Conservation (phyloP, 2,888 invertebrate genomes). For the Campoletis raptor region DNA sequence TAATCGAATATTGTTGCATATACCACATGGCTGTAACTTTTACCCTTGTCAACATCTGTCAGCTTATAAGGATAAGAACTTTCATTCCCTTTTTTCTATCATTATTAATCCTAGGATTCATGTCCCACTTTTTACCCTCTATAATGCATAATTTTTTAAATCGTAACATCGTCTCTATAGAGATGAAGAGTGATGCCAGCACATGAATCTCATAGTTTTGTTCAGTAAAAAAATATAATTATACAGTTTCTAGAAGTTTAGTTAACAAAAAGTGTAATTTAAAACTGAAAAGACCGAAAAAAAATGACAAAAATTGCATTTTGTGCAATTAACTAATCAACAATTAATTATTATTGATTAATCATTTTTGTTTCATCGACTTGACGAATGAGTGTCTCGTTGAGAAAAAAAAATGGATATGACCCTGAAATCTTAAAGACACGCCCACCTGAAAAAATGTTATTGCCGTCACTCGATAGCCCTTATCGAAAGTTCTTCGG, state of each 20-base stretch:
- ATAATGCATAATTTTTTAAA: no score
- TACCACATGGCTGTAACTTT: background rate
- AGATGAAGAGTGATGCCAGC: no score
- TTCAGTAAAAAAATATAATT: no score
- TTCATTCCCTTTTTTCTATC: background rate
- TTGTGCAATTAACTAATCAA: no score
- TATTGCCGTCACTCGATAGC: background rate
- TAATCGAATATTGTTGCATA: background rate
- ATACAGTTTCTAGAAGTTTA: no score
- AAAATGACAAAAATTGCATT: no score
- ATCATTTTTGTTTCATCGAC: background rate
- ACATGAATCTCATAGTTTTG: no score
- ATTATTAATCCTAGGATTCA: background rate
- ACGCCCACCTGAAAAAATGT: background rate
- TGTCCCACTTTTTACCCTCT: no score
- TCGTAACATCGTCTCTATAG: no score
- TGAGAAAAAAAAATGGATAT: background rate
- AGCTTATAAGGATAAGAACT: background rate
- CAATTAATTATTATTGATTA: background rate
- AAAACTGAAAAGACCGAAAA: no score
- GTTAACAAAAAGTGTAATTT: no score
- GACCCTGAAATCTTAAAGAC: background rate
- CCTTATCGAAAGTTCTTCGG: background rate
- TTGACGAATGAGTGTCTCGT: background rate
- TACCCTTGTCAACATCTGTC: background rate